Base-by-base conservation (phyloP, 2,797 vertebrate genomes). In the Tokudaia tokunoshimensis region DNA sequence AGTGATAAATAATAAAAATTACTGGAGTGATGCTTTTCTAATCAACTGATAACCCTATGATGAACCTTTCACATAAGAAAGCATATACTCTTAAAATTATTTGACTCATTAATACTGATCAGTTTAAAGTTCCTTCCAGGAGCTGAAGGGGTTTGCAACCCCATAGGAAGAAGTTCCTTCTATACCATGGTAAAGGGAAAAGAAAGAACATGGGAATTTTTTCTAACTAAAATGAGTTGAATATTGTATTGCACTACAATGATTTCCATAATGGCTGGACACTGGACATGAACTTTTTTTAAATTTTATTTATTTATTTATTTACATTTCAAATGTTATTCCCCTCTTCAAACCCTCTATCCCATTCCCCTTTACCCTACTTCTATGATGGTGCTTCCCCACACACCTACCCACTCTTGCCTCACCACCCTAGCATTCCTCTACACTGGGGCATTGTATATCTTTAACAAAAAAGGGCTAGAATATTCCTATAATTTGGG, bases 31-130 rank as follows among this genome's bases (percentile, higher is more conserved):
- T 91, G 26, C 11, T 94, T 91, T 34, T n/a, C 26, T 67, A 63
- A 89, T 72, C 14, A 72, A 55, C 14, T 37, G 67, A 76, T 92
- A 70, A 34, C 15, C 91, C 72, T 65, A 20, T 82, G 13, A 57
- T 92, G 47, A 91, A 29, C 75, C 50, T 10, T 89, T 92, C 83
- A 31, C 90, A 50, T 88, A 96, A 90, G 65, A 96, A 96, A 79
- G 3, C 29, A 89, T 47, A 87, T 47, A 86, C 2, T 55, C 13
- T 70, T 91, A 65, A 8, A 95, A 9, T 85, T 85, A 86, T 52
- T 55, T 67, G 59, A 70, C n/a, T 91, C 88, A 37, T 80, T 59
- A 81, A 70, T 6, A 6, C 22, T 85, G 34, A 85, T 50, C 34
- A 79, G 0, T 86, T 96, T 92, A 89, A 91, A 94, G 14, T 70